Evolutionary conservation across 2,888 invertebrate genomes (phyloP).

Genomic region (Macrosoma leucophasiata): DNA sequence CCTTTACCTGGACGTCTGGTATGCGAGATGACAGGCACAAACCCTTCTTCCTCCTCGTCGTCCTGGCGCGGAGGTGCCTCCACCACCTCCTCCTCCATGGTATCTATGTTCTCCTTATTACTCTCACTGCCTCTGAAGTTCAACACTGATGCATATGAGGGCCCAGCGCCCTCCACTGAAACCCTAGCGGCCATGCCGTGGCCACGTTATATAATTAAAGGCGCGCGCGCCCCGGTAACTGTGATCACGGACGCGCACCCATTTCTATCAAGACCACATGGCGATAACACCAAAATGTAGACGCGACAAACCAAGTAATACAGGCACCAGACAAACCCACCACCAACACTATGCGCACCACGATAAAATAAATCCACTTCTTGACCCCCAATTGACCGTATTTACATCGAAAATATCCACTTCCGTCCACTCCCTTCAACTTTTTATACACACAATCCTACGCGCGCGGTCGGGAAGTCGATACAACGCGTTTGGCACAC

Average conservation of each 20-base stretch:
- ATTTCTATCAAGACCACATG: slow-evolving; percentile 71
- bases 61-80: slow-evolving; percentile 45
- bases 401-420: slow-evolving; percentile 74
- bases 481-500: slow-evolving; percentile 46
- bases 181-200: slow-evolving; percentile 74
- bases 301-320: too few species aligned
- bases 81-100: slow-evolving; percentile 51
- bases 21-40: slow-evolving; percentile 69
- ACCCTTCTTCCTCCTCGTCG: slow-evolving; percentile 64
- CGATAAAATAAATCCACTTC: too few species aligned
- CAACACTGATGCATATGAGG: slow-evolving; percentile 83
- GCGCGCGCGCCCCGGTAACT: slow-evolving; percentile 75
- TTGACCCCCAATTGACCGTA: slow-evolving; percentile 69
- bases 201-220: slow-evolving; percentile 71
- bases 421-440: slow-evolving; percentile 62
- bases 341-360: slow-evolving; percentile 63
- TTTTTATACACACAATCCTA: slow-evolving; percentile 55
- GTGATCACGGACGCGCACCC: slow-evolving; percentile 75
- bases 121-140: slow-evolving; percentile 76
- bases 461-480: slow-evolving; percentile 49
- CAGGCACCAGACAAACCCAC: too few species aligned
- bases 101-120: slow-evolving; percentile 78
- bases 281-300: too few species aligned
- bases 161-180: slow-evolving; percentile 74
- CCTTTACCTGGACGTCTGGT: slow-evolving; percentile 60